Base-by-base conservation (phyloP, 2,797 vertebrate genomes). In the Falco columbarius region DNA sequence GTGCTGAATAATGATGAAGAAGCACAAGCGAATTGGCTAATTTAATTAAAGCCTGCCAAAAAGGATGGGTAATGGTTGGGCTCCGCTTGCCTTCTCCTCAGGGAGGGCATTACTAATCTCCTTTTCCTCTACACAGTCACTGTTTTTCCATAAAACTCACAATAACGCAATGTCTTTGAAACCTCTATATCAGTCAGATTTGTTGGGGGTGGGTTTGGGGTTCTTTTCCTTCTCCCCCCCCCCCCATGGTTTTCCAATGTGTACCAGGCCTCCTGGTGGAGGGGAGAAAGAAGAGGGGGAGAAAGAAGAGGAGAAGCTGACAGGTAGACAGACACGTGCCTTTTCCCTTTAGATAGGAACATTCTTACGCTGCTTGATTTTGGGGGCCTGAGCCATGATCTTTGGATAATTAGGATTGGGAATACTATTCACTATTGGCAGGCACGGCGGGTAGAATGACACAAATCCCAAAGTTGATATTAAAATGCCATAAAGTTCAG, bases 401-500 rank as follows among this genome's bases (percentile, higher is more conserved):
- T 89, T 70, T 26, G 9, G 84, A 90, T 26, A 87, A 81, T 75
- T 70, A 81, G 81, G 62, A 36, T 14, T 86, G 90, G 95, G 81
- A 97, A 91, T 90, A 88, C 73, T 92, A 34, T 91, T 89, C 65
- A 30, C 63, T 95, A 34, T 93, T 96, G 96, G 96, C 96, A 97
- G 92, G 71, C 92, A 89, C 7, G 7, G 86, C 0, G 92, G 96
- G 82, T 82, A 74, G 95, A 91, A 97, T 96, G 96, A 97, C 94
- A 97, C 89, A 96, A 95, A 94, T 96, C 92, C 94, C 94, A 94
- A 75, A 90, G 95, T 83, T 32, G 87, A 89, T 92, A 97, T 95
- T 95, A 93, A 96, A 96, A 94, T 5, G 40, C 65, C 75, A 93
- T 86, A 74, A 91, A 84, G 79, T 95, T 94, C 94, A 96, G 62